A percentile compares a stretch with the other conserved stretches of the same genome.
These are phyloP conservation scores for Chelon auratus DNA, from an alignment of 2,797 vertebrate species.

Conservation along the genomic window DNA sequence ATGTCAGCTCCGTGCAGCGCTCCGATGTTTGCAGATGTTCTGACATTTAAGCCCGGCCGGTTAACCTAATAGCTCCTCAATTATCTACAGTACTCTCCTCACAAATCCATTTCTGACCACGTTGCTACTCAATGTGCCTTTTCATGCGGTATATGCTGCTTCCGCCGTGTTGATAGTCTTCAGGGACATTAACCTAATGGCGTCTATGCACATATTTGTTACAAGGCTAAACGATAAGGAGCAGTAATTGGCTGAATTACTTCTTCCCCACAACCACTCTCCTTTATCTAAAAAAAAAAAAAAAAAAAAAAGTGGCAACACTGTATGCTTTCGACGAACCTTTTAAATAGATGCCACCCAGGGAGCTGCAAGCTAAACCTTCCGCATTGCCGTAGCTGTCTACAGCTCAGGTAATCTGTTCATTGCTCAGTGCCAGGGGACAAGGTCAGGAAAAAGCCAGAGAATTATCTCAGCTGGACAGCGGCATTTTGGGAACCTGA, in stretches of 20 bases:
- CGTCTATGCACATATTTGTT: constrained; percentile 16
- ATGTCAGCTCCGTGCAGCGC: constrained; percentile 63
- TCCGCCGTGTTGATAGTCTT: constrained; percentile 7
- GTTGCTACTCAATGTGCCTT: constrained; percentile 12
- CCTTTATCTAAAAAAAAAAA: constrained; percentile 41
- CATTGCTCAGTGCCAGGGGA: constrained; percentile 45
- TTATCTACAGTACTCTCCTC: constrained; percentile 33
- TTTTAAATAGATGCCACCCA: constrained; percentile 35
- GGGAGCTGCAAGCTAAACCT: constrained; percentile 60
- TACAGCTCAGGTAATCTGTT: constrained; percentile 60
- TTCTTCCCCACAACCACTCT: constrained; percentile 26
- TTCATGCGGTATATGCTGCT: constrained; percentile 28
- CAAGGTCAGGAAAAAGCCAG: constrained; percentile 62
- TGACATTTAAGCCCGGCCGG: constrained; percentile 70
- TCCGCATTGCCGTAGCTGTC: constrained; percentile 45
- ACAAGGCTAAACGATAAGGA: constrained; percentile 5
- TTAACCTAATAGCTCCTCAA: constrained; percentile 54
- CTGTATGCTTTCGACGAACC: constrained; percentile 41
- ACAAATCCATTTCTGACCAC: constrained; percentile 34
- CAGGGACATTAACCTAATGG: neutral
- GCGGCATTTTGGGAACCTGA: constrained; percentile 32
- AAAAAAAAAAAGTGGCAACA: constrained; percentile 26
- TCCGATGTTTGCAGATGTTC: constrained; percentile 56
- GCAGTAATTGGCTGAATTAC: constrained; percentile 5
- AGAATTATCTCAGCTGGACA: constrained; percentile 59